These are phyloP conservation scores for Limosa lapponica DNA, from an alignment of 2,797 vertebrate species.

Conservation along the genomic window DNA sequence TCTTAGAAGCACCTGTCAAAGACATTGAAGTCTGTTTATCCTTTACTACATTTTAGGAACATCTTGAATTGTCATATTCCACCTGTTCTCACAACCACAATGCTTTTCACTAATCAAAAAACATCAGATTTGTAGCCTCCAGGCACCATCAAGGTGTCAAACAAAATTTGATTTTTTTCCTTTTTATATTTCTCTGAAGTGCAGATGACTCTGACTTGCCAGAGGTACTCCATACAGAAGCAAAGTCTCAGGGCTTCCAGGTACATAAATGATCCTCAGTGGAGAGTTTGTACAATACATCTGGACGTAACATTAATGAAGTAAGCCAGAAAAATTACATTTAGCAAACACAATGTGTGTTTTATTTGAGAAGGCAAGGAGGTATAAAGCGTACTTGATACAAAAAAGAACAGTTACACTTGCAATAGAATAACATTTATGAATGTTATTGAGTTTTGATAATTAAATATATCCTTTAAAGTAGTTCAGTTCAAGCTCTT, in stretches of 20 bases:
- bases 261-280: slow-evolving; percentile 19
- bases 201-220: slow-evolving; percentile 51
- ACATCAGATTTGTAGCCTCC: slow-evolving; percentile 47
- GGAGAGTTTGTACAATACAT: background rate
- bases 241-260: slow-evolving; percentile 24
- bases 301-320: background rate
- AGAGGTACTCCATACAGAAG: background rate
- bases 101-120: slow-evolving; percentile 64
- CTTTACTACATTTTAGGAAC: slow-evolving; percentile 5
- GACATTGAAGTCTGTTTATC: slow-evolving; percentile 28
- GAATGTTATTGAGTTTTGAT: background rate
- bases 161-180: slow-evolving; percentile 62
- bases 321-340: background rate
- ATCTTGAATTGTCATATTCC: slow-evolving; percentile 55
- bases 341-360: background rate
- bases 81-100: slow-evolving; percentile 46
- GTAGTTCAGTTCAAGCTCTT: background rate
- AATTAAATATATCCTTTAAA: background rate
- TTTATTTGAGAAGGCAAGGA: background rate
- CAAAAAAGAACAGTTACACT: background rate
- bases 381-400: background rate
- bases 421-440: background rate
- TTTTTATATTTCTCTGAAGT: slow-evolving; percentile 63
- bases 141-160: slow-evolving; percentile 68
- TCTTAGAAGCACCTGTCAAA: slow-evolving; percentile 51